phyloP scores from a whole-genome alignment of 2,797 vertebrate species.

The Gymnoscopelus microlampas region DNA sequence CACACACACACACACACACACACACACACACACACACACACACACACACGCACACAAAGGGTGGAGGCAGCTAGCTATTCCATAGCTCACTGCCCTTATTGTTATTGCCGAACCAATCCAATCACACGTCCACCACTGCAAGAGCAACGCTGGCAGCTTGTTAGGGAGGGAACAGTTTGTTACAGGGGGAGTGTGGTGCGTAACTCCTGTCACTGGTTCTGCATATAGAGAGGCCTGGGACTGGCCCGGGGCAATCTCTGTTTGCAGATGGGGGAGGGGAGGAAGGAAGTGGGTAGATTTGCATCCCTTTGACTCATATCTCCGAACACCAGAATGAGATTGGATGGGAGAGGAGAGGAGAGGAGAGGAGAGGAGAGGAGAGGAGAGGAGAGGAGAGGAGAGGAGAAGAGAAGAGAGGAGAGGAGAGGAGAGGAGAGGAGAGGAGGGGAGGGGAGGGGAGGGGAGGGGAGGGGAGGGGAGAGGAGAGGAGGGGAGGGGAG shows the following conservation, averaged over 20 bases:
- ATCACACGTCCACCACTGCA: constrained; percentile 65
- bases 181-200: constrained; percentile 66
- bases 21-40: constrained; percentile 14
- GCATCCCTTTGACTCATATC: constrained; percentile 81
- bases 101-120: constrained; percentile 71
- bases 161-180: constrained; percentile 74
- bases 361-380: background rate
- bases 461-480: background rate
- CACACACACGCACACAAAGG: constrained; percentile 26
- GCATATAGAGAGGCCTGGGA: constrained; percentile 79
- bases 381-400: constrained; percentile 5
- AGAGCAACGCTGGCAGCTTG: constrained; percentile 67
- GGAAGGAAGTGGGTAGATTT: constrained; percentile 76
- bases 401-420: constrained; percentile 30
- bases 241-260: constrained; percentile 76
- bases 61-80: constrained; percentile 53
- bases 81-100: constrained; percentile 48
- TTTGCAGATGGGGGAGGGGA: constrained; percentile 74
- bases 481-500: too few relatives aligned
- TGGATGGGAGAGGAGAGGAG: constrained; percentile 19
- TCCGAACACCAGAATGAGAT: constrained; percentile 68
- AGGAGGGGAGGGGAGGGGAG: background rate
- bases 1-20: background rate
- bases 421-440: background rate
- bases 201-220: constrained; percentile 79